Evolutionary conservation across 2,888 invertebrate genomes (phyloP).

Genomic region (Pristionchus exspectatus): DNA sequence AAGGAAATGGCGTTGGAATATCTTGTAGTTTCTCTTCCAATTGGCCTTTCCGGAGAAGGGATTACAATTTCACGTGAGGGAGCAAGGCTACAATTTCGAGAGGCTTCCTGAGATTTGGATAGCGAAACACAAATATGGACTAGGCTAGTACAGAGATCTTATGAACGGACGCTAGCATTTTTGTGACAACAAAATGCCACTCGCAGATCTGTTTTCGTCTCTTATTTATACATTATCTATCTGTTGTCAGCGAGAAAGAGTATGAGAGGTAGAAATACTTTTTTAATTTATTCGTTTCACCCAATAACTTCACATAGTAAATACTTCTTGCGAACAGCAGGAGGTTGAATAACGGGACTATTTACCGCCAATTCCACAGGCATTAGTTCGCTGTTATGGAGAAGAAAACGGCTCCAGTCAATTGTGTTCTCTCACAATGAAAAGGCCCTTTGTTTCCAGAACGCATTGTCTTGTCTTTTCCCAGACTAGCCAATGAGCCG

Average conservation of each 20-base stretch:
- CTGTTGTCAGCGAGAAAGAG: too few relatives aligned
- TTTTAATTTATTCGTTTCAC: neutral
- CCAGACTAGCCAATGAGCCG: neutral
- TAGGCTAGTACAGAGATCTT: neutral
- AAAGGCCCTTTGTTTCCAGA: neutral
- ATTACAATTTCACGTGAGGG: neutral
- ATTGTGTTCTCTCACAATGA: neutral
- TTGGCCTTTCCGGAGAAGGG: slow-evolving; percentile 6
- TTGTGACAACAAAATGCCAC: neutral
- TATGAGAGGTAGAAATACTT: too few relatives aligned
- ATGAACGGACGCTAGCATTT: neutral
- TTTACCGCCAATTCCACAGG: neutral
- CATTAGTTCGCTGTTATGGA: neutral
- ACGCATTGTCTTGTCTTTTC: neutral
- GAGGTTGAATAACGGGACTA: neutral
- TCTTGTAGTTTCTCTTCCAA: neutral
- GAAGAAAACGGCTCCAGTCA: neutral
- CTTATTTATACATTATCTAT: too few relatives aligned
- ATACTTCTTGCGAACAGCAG: neutral
- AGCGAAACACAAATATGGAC: neutral
- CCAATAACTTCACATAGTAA: neutral
- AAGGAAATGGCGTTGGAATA: slow-evolving; percentile 20
- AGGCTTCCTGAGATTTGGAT: neutral
- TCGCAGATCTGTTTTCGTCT: neutral
- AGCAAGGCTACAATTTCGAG: neutral